Base-by-base conservation (phyloP, 2,888 invertebrate genomes). In the Eristalis arbustorum region DNA sequence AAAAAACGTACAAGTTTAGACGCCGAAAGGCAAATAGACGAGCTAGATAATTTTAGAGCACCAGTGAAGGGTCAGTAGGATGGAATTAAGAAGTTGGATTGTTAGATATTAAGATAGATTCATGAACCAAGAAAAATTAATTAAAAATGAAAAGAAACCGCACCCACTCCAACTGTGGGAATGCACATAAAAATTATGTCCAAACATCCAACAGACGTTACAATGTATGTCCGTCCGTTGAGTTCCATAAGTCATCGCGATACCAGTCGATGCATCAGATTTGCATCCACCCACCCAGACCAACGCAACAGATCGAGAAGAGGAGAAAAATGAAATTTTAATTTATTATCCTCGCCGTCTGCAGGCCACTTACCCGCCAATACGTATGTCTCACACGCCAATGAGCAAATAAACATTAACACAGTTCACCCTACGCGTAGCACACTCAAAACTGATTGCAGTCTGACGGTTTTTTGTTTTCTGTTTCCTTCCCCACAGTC, bases 381-480 rank as follows among this genome's bases (percentile, higher is more conserved):
- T 74, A 82, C 76, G 74, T 82, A 56, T 78, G 82, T 78, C 82
- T 82, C 85, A 74, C 82, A 74, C 77, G 82, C 63, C 74, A 85
- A 85, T 77, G 82, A 82, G 42, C 85, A 85, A 85, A 85, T 85
- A 85, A 85, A 85, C 82, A 85, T 85, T 85, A 82, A 85, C 77
- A 82, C 77, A 82, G 72, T 37, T 81, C 62, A 22, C 57, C 63
- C 22, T 42, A 49, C 56, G 14, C 49, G 11, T 10, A 25, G 59
- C 31, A 22, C 31, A 14, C 66, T 67, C 42, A 61, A 37, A 14
- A 28, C 22, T 34, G 18, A 71, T 31, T 49, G 49, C 49, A 49
- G 49, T 42, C 37, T 49, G n/a, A n/a, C 62, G 49, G 61, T 34
- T 64, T 56, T 25, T n/a, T 37, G 8, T 6, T 31, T 3, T 8